These are phyloP conservation scores for Caenorhabditis parvicauda DNA, from an alignment of 2,888 invertebrate genomes.

Conservation along the genomic window DNA sequence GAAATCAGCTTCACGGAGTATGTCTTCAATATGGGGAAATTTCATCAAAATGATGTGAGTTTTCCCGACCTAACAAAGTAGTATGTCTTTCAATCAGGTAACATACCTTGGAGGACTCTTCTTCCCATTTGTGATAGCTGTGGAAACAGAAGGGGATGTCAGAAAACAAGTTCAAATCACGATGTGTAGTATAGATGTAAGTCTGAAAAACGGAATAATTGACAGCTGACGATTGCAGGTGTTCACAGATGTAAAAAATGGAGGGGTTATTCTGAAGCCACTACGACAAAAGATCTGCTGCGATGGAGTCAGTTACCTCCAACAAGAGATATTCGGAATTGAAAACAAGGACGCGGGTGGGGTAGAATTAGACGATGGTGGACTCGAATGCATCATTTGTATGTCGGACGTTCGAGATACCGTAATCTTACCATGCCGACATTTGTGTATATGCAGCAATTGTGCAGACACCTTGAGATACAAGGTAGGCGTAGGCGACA, in stretches of 20 bases:
- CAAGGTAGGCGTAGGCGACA: constrained; percentile 66
- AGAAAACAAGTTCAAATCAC: constrained; percentile 54
- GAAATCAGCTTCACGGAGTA: constrained; percentile 89
- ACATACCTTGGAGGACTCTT: constrained; percentile 48
- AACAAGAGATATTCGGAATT: constrained; percentile 96
- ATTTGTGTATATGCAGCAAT: constrained; percentile 91
- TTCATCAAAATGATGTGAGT: constrained; percentile 62
- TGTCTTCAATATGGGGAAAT: constrained; percentile 82
- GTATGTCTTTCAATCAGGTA: constrained; percentile 27
- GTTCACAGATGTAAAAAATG: no score
- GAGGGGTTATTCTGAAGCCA: constrained; percentile 77
- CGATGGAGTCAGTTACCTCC: constrained; percentile 89
- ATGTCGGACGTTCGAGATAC: constrained; percentile 94
- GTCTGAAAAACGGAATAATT: constrained; percentile 11
- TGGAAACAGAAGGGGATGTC: constrained; percentile 40
- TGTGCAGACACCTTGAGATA: constrained; percentile 95
- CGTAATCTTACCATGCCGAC: constrained; percentile 90
- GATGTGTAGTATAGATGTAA: constrained; percentile 53
- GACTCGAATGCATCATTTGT: constrained; percentile 97
- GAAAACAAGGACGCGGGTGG: constrained; percentile 79
- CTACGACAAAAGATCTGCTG: constrained; percentile 96
- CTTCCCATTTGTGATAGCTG: constrained; percentile 56
- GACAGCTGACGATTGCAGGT: constrained; percentile 46
- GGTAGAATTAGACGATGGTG: constrained; percentile 75
- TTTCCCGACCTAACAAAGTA: not conserved